Evolutionary conservation across 2,888 invertebrate genomes (phyloP), one percentile per base, ranked within the genome.

Genomic region (Achlya flavicornis): DNA sequence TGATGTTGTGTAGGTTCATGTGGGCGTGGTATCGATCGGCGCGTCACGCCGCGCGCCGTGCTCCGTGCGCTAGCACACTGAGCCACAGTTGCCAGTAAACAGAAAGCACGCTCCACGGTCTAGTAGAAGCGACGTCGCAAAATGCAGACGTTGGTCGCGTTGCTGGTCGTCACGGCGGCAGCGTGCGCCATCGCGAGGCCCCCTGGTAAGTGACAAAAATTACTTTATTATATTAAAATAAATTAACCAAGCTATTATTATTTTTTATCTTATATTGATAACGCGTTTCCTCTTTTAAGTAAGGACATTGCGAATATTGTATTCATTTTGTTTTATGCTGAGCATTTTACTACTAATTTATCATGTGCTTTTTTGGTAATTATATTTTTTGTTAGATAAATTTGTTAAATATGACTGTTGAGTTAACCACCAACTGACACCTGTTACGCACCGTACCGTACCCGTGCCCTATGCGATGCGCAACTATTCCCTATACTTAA

Each of bases 1-100:
- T 62, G 66, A 64, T 64, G 69, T n/a, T 67, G 70, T 71, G 74
- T 76, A 80, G 43, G 83, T 85, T 79, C 74, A 89, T 90, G 91
- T 92, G 90, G 92, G 92, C 87, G 91, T 84, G 81, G 75, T 92
- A 92, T 92, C 91, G 92, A 92, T 92, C 90, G 89, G 80, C 87
- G 91, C 91, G 81, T 53, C 53, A 53, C 53, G 53, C 48, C 53
- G 19, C 53, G 81, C 74, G 66, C 67, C 73, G 79, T 83, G 81
- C 74, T 65, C 67, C 73, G 79, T 84, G 81, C 87, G 90, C 89
- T 87, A 84, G 78, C 67, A 77, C 75, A 73, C 68, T 64, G 68
- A 67, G 69, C 41, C 60, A 43, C 69, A 72, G 67, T 63, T 65
- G 71, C 68, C 81, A 80, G 86, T 88, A 87, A 86, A 88, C 88